Evolutionary conservation across 2,888 invertebrate species (phyloP).

Genomic region (Rhagonycha fulva): DNA sequence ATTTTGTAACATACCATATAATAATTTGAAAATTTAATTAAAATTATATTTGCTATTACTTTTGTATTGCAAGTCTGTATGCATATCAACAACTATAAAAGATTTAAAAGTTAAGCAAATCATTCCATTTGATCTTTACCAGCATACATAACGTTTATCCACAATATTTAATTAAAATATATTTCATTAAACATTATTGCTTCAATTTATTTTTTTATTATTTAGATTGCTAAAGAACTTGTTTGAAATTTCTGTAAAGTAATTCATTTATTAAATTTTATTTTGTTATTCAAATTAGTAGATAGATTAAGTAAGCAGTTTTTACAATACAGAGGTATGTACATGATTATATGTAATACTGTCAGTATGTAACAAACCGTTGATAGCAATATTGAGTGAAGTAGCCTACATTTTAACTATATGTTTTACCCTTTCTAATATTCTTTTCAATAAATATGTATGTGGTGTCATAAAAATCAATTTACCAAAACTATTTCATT

Average conservation of each 20-base stretch:
- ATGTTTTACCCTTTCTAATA: neutral
- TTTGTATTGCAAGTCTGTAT: neutral
- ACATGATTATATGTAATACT: neutral
- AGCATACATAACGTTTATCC: neutral
- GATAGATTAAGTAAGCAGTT: neutral
- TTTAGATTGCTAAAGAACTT: neutral
- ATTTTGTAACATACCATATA: neutral
- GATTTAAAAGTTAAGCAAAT: neutral
- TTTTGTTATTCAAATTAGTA: neutral
- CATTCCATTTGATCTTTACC: neutral
- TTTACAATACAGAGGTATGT: neutral
- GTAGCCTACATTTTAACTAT: neutral
- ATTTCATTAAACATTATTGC: neutral
- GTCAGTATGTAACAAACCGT: neutral
- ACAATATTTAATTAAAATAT: neutral
- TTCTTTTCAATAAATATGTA: neutral
- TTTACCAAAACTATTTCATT: too few relatives aligned
- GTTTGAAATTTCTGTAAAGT: neutral
- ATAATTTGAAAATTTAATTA: neutral
- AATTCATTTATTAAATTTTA: neutral
- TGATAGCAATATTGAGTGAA: neutral
- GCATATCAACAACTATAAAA: neutral
- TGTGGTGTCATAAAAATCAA: neutral
- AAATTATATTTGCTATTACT: neutral
- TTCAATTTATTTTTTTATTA: neutral